Percentiles rank a stretch among this genome's conserved stretches.
phyloP scores from a whole-genome alignment of 1,140 invertebrate genomes.

The Drosophila baimaii region DNA sequence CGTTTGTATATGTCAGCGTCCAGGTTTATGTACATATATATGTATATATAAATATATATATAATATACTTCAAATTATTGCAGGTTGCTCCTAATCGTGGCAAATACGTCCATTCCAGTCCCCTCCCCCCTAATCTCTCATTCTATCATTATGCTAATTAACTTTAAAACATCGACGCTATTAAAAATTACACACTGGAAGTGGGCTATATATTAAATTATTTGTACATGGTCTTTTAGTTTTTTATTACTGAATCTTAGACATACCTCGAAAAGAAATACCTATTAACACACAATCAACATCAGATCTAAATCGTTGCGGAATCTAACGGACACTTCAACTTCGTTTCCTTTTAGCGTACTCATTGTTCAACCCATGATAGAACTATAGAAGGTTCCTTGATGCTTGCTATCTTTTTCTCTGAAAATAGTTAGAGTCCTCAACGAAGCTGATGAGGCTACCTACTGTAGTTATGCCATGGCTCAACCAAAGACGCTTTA shows the following conservation, averaged over 20 bases:
- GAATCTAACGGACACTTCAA: no score
- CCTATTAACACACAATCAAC: background rate
- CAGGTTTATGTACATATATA: constrained; percentile 10
- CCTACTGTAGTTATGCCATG: no score
- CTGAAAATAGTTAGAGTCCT: no score
- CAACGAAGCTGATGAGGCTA: no score
- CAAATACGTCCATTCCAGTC: constrained; percentile 1
- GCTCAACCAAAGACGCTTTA: no score
- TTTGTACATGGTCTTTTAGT: background rate
- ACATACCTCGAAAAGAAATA: background rate
- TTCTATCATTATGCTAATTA: constrained; percentile 1
- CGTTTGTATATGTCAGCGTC: constrained; percentile 3
- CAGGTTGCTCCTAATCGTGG: constrained; percentile 29
- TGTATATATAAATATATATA: constrained; percentile 1
- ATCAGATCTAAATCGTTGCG: no score
- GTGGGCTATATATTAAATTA: no score
- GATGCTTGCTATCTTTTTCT: no score
- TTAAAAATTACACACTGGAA: background rate
- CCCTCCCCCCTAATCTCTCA: background rate
- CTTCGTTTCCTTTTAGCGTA: no score
- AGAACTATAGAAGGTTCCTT: no score
- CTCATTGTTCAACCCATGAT: no score
- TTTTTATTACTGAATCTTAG: background rate
- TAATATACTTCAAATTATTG: constrained; percentile 24
- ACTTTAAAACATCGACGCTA: constrained; percentile 4